Percentiles rank a stretch among this genome's conserved stretches.
Conservation (phyloP, 2,113 vertebrate genomes). For the Trogon surrucura region DNA sequence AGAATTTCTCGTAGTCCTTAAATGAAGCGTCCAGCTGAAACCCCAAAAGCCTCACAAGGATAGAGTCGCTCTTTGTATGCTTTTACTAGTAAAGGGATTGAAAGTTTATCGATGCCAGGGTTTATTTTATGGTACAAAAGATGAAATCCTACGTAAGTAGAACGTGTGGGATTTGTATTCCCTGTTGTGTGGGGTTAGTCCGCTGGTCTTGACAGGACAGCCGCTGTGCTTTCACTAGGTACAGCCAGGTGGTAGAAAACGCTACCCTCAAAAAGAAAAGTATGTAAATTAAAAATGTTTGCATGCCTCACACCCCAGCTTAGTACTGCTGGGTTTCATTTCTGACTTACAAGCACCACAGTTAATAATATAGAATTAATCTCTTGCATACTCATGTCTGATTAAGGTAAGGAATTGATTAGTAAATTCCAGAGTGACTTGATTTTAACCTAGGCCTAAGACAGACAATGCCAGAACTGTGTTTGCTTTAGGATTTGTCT, state of each 20-base stretch:
- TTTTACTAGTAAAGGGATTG: neutral
- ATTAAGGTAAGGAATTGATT: neutral
- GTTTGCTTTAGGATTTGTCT: neutral
- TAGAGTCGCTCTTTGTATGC: neutral
- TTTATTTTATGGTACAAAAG: slow-evolving; percentile 14
- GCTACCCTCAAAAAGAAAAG: neutral
- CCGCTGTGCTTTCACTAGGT: neutral
- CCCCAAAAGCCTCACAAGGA: neutral
- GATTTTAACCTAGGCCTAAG: neutral
- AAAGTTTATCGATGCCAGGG: neutral
- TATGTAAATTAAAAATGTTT: neutral
- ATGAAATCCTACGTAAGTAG: neutral
- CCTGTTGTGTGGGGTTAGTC: neutral
- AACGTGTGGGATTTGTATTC: neutral
- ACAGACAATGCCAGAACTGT: neutral
- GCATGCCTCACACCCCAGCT: neutral
- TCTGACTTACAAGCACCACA: neutral
- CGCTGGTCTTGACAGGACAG: neutral
- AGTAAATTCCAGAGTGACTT: neutral
- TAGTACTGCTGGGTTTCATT: neutral
- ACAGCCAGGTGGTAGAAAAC: neutral
- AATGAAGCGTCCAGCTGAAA: slow-evolving; percentile 16
- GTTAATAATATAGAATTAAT: neutral
- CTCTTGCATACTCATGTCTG: neutral
- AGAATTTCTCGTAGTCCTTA: neutral